A percentile compares a stretch with the other conserved stretches of the same genome.
These are phyloP conservation scores for Masnerella sp. DNA, from an alignment of 2,888 invertebrate species.

Conservation along the genomic window DNA sequence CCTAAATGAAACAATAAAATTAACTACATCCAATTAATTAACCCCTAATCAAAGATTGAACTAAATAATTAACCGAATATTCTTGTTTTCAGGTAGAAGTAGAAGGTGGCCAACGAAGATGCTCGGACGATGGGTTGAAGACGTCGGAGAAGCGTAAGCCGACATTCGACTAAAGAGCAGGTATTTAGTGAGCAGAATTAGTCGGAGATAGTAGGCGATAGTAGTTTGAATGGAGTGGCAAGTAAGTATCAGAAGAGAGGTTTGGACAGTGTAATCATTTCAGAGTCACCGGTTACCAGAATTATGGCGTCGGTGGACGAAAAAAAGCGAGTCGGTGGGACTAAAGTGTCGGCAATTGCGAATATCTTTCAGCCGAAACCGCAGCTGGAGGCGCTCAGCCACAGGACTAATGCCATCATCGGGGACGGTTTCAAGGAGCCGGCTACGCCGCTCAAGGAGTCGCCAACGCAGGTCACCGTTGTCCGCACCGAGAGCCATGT, in stretches of 20 bases:
- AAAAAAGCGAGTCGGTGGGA: slow-evolving; percentile 83
- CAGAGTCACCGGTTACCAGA: slow-evolving; percentile 32
- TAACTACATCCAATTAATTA: too few species aligned
- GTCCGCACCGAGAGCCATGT: slow-evolving; percentile 93
- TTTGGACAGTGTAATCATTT: slow-evolving; percentile 24
- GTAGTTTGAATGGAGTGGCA: slow-evolving; percentile 12
- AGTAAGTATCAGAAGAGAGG: too few species aligned
- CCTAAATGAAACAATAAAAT: too few species aligned
- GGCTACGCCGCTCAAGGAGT: slow-evolving; percentile 76
- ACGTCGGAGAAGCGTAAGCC: slow-evolving; percentile 17
- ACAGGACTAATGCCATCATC: slow-evolving; percentile 71
- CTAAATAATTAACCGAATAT: too few species aligned
- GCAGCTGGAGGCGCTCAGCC: slow-evolving; percentile 72
- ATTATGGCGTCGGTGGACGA: slow-evolving; percentile 83
- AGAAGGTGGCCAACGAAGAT: too few species aligned
- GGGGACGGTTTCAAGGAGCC: slow-evolving; percentile 77
- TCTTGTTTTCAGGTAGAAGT: too few species aligned
- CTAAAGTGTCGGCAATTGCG: slow-evolving; percentile 94
- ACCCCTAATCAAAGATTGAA: too few species aligned
- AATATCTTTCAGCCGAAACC: slow-evolving; percentile 88
- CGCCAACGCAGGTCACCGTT: slow-evolving; percentile 82
- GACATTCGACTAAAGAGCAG: slow-evolving; percentile 21
- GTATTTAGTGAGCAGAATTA: neutral
- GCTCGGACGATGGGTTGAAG: slow-evolving; percentile 74
- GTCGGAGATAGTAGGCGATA: neutral